phyloP scores from a whole-genome alignment of 2,888 invertebrate genomes.

The Archips xylosteana region DNA sequence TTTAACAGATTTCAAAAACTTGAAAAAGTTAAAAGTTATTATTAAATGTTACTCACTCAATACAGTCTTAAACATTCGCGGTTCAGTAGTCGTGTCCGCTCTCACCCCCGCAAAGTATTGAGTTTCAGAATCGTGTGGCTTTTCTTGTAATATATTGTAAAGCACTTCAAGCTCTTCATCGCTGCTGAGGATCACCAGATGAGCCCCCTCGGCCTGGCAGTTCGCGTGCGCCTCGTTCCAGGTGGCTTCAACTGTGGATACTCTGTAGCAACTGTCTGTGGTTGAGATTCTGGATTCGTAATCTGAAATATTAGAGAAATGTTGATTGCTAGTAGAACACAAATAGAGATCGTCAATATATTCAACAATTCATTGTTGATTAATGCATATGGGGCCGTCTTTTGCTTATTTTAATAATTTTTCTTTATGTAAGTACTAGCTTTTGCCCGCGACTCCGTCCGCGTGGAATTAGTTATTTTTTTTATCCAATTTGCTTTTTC shows the following conservation, averaged over 20 bases:
- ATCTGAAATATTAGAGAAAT: background rate
- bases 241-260: background rate
- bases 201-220: background rate
- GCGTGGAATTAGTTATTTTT: too few species aligned
- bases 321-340: too few species aligned
- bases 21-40: too few species aligned
- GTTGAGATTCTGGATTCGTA: background rate
- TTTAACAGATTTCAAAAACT: background rate
- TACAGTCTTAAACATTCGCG: background rate
- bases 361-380: too few species aligned
- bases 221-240: background rate
- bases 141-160: background rate
- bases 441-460: too few species aligned
- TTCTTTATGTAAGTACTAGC: too few species aligned
- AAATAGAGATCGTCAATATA: too few species aligned
- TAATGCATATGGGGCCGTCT: too few species aligned
- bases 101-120: background rate
- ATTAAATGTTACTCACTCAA: background rate
- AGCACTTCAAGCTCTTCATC: background rate
- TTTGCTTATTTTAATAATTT: too few species aligned
- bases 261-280: background rate
- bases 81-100: background rate
- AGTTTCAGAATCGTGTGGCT: background rate
- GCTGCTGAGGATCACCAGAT: background rate
- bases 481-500: too few species aligned